Percentiles rank a stretch among this genome's conserved stretches.
phyloP scores from a whole-genome alignment of 2,113 vertebrate genomes.

The Stigmatopora nigra region DNA sequence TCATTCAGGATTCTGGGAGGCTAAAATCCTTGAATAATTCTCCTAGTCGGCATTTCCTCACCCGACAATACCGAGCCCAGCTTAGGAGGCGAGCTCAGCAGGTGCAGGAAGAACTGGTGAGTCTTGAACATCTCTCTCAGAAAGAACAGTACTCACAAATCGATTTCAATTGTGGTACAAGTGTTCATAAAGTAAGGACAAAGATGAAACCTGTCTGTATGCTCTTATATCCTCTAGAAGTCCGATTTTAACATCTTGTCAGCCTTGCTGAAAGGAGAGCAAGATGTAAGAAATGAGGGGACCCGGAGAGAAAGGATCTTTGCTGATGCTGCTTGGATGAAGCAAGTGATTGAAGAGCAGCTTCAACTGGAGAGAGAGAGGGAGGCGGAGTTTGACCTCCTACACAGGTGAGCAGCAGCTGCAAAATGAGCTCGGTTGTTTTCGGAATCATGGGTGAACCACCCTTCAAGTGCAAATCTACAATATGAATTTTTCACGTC shows the following conservation, averaged over 20 bases:
- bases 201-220: background rate
- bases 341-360: slow-evolving; percentile 83
- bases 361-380: slow-evolving; percentile 79
- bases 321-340: slow-evolving; percentile 85
- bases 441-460: no score
- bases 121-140: slow-evolving; percentile 20
- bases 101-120: slow-evolving; percentile 89
- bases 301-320: slow-evolving; percentile 57
- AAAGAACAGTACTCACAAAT: background rate
- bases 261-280: slow-evolving; percentile 72
- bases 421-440: no score
- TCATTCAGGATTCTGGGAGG: background rate
- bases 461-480: background rate
- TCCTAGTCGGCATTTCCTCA: slow-evolving; percentile 75
- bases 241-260: slow-evolving; percentile 77
- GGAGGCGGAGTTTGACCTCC: slow-evolving; percentile 79
- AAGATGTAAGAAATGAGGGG: slow-evolving; percentile 36
- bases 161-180: background rate
- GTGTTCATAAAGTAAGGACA: background rate
- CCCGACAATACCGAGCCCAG: slow-evolving; percentile 81
- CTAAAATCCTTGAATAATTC: slow-evolving; percentile 5
- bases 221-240: slow-evolving; percentile 67
- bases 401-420: slow-evolving; percentile 73
- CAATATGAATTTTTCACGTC: slow-evolving; percentile 5
- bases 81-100: slow-evolving; percentile 79